Evolutionary conservation across 2,888 invertebrate genomes (phyloP), one percentile per base, ranked within the genome.

Genomic region (Megastigmus dorsalis): DNA sequence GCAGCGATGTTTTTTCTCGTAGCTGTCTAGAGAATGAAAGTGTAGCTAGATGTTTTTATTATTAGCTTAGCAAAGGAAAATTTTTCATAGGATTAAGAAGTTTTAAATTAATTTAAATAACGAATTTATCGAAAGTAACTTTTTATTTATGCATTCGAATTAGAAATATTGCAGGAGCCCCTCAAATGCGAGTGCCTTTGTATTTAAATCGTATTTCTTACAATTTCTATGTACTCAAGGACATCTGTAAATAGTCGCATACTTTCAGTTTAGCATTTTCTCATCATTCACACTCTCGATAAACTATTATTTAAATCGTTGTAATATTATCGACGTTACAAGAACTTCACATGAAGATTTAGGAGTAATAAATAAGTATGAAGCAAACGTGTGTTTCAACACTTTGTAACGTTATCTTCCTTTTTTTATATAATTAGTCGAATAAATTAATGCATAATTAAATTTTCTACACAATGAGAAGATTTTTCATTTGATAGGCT

Each of bases 11-110:
- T 59, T 70, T 48, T 43, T 55, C n/a, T n/a, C 30, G 67, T 57
- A 26, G 80, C 83, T 80, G 78, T 82, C 81, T 81, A 83, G 81
- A 76, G 20, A 74, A 63, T 74, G 38, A 52, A 68, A 59, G 63
- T 57, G 23, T 74, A 67, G 28, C 48, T 74, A 68, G 28, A 54
- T 66, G 74, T 77, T 74, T 75, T 74, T 68, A n/a, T 60, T 30
- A 59, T 48, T 66, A 66, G 33, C 15, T 66, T 41, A 65, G 48
- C 30, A 15, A 48, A 55, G 45, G 30, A 65, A 41, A 26, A n/a
- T n/a, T 65, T 71, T 54, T 57, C 28, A 15, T 57, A 73, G 69
- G 28, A 73, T 73, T 63, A 75, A 66, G 54, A 59, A 50, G 60
- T 55, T 68, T 70, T 57, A 57, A 59, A 65, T 48, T 71, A 75